A percentile compares a stretch with the other conserved stretches of the same genome.
Evolutionary conservation across 2,888 invertebrate species (phyloP).

Genomic region (Andrena bicolor): DNA sequence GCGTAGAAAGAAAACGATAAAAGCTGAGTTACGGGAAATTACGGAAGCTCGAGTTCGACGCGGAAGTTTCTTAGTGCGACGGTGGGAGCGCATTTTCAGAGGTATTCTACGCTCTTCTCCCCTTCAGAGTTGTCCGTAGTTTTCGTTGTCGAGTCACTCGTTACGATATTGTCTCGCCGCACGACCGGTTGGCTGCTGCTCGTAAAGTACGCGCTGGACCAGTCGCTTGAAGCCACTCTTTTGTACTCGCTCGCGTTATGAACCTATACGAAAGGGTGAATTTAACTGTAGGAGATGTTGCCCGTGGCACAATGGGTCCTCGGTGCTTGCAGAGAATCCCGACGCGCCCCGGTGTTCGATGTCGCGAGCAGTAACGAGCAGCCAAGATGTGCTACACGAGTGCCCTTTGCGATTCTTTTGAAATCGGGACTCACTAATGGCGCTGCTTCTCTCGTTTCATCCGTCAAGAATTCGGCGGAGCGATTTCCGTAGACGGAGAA

Average conservation of each 20-base stretch:
- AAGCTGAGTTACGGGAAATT: constrained; percentile 3
- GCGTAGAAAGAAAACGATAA: background rate
- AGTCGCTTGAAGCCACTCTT: constrained; percentile 21
- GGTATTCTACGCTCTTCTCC: background rate
- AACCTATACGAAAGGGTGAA: constrained; percentile 2
- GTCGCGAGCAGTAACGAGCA: constrained; percentile 17
- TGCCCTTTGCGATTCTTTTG: constrained; percentile 5
- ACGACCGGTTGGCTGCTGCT: background rate
- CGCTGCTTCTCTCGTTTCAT: background rate
- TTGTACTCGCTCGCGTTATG: constrained; percentile 21
- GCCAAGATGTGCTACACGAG: background rate
- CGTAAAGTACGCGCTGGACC: constrained; percentile 7
- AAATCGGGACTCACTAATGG: constrained; percentile 24
- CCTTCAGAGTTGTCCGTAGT: background rate
- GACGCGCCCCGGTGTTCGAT: background rate
- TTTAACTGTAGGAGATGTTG: constrained; percentile 3
- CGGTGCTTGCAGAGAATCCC: background rate
- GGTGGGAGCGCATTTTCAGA: background rate
- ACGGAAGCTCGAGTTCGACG: background rate
- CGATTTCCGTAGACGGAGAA: background rate
- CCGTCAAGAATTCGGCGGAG: background rate
- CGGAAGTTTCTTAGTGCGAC: background rate
- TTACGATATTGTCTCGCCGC: constrained; percentile 19
- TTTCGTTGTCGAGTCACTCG: constrained; percentile 35
- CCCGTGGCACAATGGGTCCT: background rate